Evolutionary conservation across 2,888 invertebrate species (phyloP).

Genomic region (Notodonta ziczac): DNA sequence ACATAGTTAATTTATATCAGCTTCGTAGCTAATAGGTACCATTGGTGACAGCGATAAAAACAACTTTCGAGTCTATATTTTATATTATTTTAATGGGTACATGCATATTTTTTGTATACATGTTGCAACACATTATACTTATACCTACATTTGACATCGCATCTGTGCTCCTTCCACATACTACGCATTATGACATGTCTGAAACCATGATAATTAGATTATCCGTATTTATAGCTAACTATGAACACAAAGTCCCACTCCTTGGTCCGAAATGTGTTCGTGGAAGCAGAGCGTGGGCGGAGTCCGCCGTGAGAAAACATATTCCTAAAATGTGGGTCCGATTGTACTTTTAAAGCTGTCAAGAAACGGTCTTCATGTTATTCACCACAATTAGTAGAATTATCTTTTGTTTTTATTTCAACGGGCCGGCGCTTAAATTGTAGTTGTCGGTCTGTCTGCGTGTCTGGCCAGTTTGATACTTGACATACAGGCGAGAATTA

Average conservation of each 20-base stretch:
- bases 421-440: conserved; percentile 46
- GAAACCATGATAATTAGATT: conserved; percentile 57
- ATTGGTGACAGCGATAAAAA: conserved; percentile 24
- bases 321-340: conserved; percentile 60
- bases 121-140: conserved; percentile 2
- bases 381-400: conserved; percentile 45
- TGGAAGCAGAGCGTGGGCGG: conserved; percentile 70
- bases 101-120: conserved; percentile 27
- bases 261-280: conserved; percentile 71
- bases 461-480: conserved; percentile 42
- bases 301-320: conserved; percentile 75
- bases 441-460: conserved; percentile 42
- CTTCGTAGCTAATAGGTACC: conserved; percentile 21
- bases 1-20: conserved; percentile 28
- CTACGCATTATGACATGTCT: conserved; percentile 45
- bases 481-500: conserved; percentile 41
- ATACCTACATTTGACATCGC: neutral
- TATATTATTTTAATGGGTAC: conserved; percentile 23
- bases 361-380: conserved; percentile 52
- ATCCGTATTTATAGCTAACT: conserved; percentile 64
- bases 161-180: neutral
- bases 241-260: conserved; percentile 70
- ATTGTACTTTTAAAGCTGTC: conserved; percentile 55
- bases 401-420: conserved; percentile 51
- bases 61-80: conserved; percentile 28